Base-by-base conservation (phyloP, 2,113 vertebrate species). In the Myotis yumanensis region DNA sequence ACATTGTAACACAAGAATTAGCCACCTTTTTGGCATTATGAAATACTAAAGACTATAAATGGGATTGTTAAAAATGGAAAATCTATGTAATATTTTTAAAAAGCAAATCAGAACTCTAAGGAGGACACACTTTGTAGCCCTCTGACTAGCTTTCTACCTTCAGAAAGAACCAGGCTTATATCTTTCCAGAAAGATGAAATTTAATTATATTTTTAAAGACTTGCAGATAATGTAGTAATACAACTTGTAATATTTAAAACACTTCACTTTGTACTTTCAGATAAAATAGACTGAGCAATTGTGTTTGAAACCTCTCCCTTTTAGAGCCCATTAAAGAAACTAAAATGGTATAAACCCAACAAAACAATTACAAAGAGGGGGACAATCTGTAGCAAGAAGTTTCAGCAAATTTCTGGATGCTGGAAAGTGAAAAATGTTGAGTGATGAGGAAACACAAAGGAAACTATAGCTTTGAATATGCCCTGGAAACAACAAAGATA, bases 1-100 rank as follows among this genome's bases (percentile, higher is more conserved):
- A 86, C 59, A 96, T 10, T 73, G 14, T 81, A 91, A 96, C 32
- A 93, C 11, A 96, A 94, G 68, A 96, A 96, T 94, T 93, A 91
- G 81, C 87, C 81, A 91, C 87, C 76, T 89, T 92, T 89, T 77
- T 92, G 73, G 86, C 80, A 96, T 72, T 81, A 54, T 51, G 66
- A 93, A 97, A 96, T 86, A 83, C 30, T 92, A 71, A 89, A 40
- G 40, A 93, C n/a, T 69, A 69, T 87, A 93, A 84, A 75, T 90
- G 35, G 51, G 37, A 86, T 25, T 77, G 73, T 52, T 91, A 43
- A 94, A 94, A 93, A 86, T 87, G 68, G 76, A 90, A 96, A 93
- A 94, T 5, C 66, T 80, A 72, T 68, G 71, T 46, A 87, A 69
- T 59, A 89, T 86, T 84, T 91, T 81, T 91, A 90, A 87, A 86